A percentile compares a stretch with the other conserved stretches of the same genome.
phyloP scores from a whole-genome alignment of 2,797 vertebrate species.

The Phyllotis vaccarum region DNA sequence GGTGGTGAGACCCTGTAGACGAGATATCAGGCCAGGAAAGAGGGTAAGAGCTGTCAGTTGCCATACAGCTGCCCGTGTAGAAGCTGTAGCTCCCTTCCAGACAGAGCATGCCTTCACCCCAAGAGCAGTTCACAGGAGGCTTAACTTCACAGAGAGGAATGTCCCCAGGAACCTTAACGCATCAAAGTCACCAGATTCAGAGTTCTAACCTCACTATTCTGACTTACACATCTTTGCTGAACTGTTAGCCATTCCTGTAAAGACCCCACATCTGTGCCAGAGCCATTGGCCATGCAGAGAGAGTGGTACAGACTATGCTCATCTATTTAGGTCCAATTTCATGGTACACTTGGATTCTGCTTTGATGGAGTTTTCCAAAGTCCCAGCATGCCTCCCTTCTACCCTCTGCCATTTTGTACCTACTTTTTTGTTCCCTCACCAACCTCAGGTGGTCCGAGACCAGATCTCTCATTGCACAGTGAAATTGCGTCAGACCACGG shows the following conservation, averaged over 20 bases:
- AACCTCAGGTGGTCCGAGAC: constrained; percentile 95
- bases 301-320: background rate
- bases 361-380: constrained; percentile 24
- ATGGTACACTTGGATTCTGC: background rate
- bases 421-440: background rate
- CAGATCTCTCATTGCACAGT: constrained; percentile 99
- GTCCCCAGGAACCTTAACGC: background rate
- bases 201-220: background rate
- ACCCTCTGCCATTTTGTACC: background rate
- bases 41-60: background rate
- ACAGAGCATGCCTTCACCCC: background rate
- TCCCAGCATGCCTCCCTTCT: background rate
- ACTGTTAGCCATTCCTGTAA: background rate
- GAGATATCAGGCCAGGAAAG: background rate
- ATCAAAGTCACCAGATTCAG: background rate
- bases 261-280: background rate
- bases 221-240: background rate
- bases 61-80: rapidly evolving
- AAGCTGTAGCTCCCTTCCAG: background rate
- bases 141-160: background rate
- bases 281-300: background rate
- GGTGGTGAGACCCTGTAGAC: background rate
- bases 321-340: background rate
- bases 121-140: background rate
- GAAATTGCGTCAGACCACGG: constrained; percentile 98